Evolutionary conservation across 2,888 invertebrate genomes (phyloP), one percentile per base, ranked within the genome.

Genomic region (Litoditis marina): DNA sequence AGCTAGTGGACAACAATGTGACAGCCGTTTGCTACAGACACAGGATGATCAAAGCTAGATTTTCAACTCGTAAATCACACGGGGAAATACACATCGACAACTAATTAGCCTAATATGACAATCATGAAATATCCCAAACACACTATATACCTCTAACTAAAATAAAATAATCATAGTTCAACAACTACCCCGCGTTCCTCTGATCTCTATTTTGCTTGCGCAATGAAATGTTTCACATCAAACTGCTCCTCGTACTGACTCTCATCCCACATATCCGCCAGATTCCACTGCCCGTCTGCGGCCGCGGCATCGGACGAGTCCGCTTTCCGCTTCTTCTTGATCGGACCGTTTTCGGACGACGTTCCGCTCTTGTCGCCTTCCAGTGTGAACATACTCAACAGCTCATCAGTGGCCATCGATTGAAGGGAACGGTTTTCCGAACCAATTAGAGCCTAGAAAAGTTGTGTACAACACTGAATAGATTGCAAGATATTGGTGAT

Each of bases 371-470:
- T 62, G 51, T 64, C 69, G 28, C 65, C 72, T 52, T 74, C 76
- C 46, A 81, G 63, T 8, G 73, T 68, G 61, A 83, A 74, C 66
- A 83, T 70, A n/a, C 78, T 76, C 65, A 83, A 62, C 47, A 83
- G 63, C 50, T 82, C 81, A 25, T 75, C 71, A 11, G 83, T 81
- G 30, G 76, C 79, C 83, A 83, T 83, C 22, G 81, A 78, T 36
- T 67, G 63, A 36, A 83, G 64, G 7, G 79, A 79, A 6, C 69
- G 71, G 56, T 83, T 83, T 47, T 83, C 82, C 1, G 79, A 73
- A 0, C 81, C 80, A 47, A 83, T 78, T 2, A 83, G 69, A 5
- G 76, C 76, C 75, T 79, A 30, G 32, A 55, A 30, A 39, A 54
- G 13, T n/a, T 19, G 19, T 63, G 30, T n/a, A 39, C 30, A 8